Percentiles rank a stretch among this genome's conserved stretches.
phyloP scores from a whole-genome alignment of 2,113 vertebrate genomes.

The Pongo pygmaeus region DNA sequence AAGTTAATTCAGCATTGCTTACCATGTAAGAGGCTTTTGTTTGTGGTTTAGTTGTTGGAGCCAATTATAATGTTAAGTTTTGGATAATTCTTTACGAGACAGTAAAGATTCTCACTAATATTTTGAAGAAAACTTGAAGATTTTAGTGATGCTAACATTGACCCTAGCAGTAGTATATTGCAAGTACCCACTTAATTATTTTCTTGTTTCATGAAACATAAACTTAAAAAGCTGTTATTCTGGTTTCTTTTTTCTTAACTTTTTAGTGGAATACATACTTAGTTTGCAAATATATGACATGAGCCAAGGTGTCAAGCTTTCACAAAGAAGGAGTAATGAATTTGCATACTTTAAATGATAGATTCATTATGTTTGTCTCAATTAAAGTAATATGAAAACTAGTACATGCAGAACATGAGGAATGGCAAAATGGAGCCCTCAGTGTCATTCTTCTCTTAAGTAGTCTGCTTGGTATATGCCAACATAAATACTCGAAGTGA shows the following conservation, averaged over 20 bases:
- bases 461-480: constrained; percentile 27
- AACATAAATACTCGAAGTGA: constrained; percentile 40
- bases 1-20: constrained; percentile 35
- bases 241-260: constrained; percentile 46
- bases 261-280: constrained; percentile 56
- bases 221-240: constrained; percentile 5
- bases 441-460: constrained; percentile 44
- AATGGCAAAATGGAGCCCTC: constrained; percentile 36
- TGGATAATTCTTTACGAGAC: not conserved
- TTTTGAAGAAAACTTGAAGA: constrained; percentile 48
- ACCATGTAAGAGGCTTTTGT: constrained; percentile 22
- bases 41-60: constrained; percentile 1
- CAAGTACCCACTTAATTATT: not conserved
- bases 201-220: constrained; percentile 52
- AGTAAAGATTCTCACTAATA: not conserved
- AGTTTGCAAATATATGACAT: constrained; percentile 57
- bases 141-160: constrained; percentile 33
- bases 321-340: constrained; percentile 30
- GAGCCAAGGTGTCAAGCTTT: constrained; percentile 56
- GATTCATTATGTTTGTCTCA: constrained; percentile 37
- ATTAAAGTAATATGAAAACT: constrained; percentile 53
- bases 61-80: constrained; percentile 13
- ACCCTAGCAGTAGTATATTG: not conserved
- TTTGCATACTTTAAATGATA: constrained; percentile 53
- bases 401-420: not conserved